Evolutionary conservation across 2,888 invertebrate species (phyloP), one percentile per base, ranked within the genome.

Genomic region (Eupelmus urozonus): DNA sequence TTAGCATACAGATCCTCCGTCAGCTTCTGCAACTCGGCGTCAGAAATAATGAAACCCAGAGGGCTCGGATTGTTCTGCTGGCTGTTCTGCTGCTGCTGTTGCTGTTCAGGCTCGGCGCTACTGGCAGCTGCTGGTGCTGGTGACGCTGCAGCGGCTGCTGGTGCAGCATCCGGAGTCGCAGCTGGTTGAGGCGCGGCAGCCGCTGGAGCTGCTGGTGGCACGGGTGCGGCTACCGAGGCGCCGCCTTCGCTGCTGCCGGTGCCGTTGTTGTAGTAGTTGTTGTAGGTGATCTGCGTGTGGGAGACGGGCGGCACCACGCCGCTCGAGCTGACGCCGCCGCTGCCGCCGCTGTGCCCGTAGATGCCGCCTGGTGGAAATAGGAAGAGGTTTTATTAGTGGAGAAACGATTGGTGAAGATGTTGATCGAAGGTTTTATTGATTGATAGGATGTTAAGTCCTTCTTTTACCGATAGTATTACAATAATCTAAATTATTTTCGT

Each of bases 1-100:
- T 94, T 94, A 69, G 90, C 91, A 76, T 94, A 91, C 23, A 96
- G 88, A 73, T 92, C 92, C 90, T 96, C 96, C 5, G 95, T 93
- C 66, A 96, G 88, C 40, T 92, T 91, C 83, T 93, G 92, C 49
- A 95, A 87, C 87, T 95, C 94, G 79, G 90, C 90, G 83, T 95
- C 93, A 66, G 91, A 92, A 23, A 93, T 91, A 60, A 93, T 73
- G 34, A 83, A 85, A 16, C 86, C 87, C 3, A 83, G 78, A 1
- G 87, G 88, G 75, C 84, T 86, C 0, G 67, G 72, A 55, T 11
- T 29, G 9, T 59, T 74, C 20, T 71, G 72, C n/a, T 51, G 74
- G 53, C 40, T 53, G 25, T 59, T 51, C 1, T 53, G 2, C 5
- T 53, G 18, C 11, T 53, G 42, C 34, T 29, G 63, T 20, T 23